A percentile compares a stretch with the other conserved stretches of the same genome.
Conservation (phyloP, 30 jellyfish, hydroid and myxozoan genomes). For the Cassiopea xamachana region DNA sequence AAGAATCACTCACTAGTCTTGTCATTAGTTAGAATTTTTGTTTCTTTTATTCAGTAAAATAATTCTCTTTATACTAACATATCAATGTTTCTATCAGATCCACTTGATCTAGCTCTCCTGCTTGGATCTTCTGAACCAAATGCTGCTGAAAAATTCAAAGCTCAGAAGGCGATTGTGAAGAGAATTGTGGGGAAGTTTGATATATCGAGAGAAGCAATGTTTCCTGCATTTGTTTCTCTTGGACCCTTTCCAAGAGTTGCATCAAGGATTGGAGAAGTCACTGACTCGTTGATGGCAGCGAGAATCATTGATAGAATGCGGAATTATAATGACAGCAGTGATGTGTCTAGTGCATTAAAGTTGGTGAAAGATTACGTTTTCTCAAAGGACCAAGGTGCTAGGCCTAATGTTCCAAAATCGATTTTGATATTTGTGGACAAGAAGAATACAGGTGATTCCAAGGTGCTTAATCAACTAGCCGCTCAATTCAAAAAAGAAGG, state of each 20-base stretch:
- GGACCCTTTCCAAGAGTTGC: slow-evolving; percentile 44
- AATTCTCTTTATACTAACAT: background rate
- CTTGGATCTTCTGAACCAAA: slow-evolving; percentile 77
- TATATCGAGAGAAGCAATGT: slow-evolving; percentile 32
- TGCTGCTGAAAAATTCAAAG: slow-evolving; percentile 31
- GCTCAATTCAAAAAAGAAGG: slow-evolving; percentile 73
- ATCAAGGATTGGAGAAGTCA: slow-evolving; percentile 49
- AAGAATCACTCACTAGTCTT: too few species aligned
- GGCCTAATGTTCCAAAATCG: slow-evolving; percentile 75
- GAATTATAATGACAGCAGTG: slow-evolving; percentile 49
- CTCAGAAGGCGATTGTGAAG: slow-evolving; percentile 53
- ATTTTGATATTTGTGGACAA: slow-evolving; percentile 84
- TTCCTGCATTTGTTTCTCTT: slow-evolving; percentile 65
- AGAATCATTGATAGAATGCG: slow-evolving; percentile 8
- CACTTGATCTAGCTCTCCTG: slow-evolving; percentile 45
- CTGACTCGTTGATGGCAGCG: slow-evolving; percentile 3
- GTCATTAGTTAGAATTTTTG: too few species aligned
- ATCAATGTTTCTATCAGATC: slow-evolving; percentile 10
- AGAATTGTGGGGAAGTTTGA: slow-evolving; percentile 31
- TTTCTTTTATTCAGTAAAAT: too few species aligned
- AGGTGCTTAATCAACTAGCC: slow-evolving; percentile 69
- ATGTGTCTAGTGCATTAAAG: slow-evolving; percentile 67
- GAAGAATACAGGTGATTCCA: slow-evolving; percentile 42
- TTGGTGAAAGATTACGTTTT: slow-evolving; percentile 73
- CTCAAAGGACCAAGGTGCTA: slow-evolving; percentile 80